Conservation (phyloP, 2,113 vertebrate genomes). For the Pachyramphus minor region DNA sequence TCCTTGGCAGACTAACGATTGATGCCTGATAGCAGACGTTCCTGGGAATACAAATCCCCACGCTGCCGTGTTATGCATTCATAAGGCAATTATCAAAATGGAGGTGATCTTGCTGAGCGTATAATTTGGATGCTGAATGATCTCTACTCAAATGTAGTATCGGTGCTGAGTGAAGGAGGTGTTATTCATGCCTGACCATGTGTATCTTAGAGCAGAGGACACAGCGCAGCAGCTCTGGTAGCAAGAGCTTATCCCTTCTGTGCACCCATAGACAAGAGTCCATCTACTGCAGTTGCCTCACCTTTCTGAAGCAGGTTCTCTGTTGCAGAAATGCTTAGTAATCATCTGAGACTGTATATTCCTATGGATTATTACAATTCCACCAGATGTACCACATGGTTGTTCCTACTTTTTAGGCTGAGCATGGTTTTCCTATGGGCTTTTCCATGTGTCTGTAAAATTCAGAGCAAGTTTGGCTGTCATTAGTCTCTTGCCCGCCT, state of each 20-base stretch:
- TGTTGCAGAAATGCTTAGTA: background rate
- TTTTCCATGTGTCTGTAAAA: background rate
- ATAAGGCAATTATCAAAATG: conserved; percentile 57
- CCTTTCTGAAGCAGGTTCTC: background rate
- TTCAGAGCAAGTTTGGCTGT: background rate
- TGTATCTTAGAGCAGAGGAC: background rate
- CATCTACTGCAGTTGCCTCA: background rate
- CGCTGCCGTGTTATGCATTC: conserved; percentile 46
- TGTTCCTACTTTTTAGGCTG: background rate
- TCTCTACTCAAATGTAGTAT: background rate
- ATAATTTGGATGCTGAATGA: conserved; percentile 51
- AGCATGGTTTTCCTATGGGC: background rate
- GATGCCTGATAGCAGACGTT: conserved; percentile 42
- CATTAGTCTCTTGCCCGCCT: background rate
- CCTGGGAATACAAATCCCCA: conserved; percentile 62
- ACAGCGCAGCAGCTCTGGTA: background rate
- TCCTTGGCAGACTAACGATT: background rate
- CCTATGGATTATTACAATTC: background rate
- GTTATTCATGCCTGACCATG: background rate
- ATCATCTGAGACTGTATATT: background rate
- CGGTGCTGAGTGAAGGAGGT: background rate
- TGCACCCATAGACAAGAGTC: background rate
- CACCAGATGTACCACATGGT: background rate
- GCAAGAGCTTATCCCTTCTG: background rate
- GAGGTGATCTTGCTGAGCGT: conserved; percentile 24